These are phyloP conservation scores for Ochropacha duplaris DNA, from an alignment of 2,888 invertebrate species.

Conservation along the genomic window DNA sequence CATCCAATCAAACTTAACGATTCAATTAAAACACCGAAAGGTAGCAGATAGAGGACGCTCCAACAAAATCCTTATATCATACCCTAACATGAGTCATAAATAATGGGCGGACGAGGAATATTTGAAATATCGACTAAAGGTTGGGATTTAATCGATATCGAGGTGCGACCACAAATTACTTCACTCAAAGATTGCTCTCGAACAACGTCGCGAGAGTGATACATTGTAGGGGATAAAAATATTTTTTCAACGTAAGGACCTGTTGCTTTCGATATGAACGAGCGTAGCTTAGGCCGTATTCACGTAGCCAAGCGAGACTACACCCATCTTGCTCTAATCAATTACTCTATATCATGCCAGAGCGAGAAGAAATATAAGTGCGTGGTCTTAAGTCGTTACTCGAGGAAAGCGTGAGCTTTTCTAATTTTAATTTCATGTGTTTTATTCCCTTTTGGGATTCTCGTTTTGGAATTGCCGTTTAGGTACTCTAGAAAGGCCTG, in stretches of 20 bases:
- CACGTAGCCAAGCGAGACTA: constrained; percentile 20
- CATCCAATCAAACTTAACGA: constrained; percentile 52
- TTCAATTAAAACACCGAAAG: constrained; percentile 58
- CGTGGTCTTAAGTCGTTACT: constrained; percentile 6
- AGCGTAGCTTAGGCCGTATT: constrained; percentile 43
- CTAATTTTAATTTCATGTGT: constrained; percentile 3
- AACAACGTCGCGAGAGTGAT: constrained; percentile 49
- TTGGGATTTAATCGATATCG: constrained; percentile 51
- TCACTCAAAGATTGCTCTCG: constrained; percentile 56
- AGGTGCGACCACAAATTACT: constrained; percentile 40
- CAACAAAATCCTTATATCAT: constrained; percentile 66
- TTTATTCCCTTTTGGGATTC: neutral
- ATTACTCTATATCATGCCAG: constrained; percentile 4
- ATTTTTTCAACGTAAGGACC: constrained; percentile 66
- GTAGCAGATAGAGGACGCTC: constrained; percentile 37
- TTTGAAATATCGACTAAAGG: constrained; percentile 47
- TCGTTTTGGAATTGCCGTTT: constrained; percentile 1
- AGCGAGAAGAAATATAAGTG: constrained; percentile 1
- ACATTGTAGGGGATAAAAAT: constrained; percentile 75
- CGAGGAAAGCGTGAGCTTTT: constrained; percentile 4
- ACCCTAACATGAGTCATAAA: constrained; percentile 58
- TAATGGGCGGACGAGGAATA: constrained; percentile 35
- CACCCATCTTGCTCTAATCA: neutral
- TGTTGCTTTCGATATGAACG: constrained; percentile 67
- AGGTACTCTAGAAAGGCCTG: neutral